Evolutionary conservation across 2,113 vertebrate species (phyloP), one percentile per base, ranked within the genome.

Genomic region (Marmota monax): DNA sequence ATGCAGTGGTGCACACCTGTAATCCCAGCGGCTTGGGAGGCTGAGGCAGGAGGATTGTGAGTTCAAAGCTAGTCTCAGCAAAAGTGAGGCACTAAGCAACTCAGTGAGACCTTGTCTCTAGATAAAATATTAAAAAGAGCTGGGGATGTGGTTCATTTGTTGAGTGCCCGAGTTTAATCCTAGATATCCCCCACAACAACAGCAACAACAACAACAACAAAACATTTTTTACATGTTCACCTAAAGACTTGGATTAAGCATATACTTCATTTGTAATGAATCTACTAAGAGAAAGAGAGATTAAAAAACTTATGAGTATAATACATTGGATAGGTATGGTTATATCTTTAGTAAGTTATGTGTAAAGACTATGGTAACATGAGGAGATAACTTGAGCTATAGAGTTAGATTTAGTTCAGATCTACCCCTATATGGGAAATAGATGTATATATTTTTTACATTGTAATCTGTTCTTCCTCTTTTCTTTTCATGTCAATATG

Each of bases 221-320:
- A 58, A 58, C 56, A 58, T 58, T 58, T 63, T 78, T 58, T 25
- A 90, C 53, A 74, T 23, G 45, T 73, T 94, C 39, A 90, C 16
- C 9, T 58, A 34, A 39, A 79, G 82, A 84, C 53, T 94, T 78
- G 18, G 5, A 39, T 90, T 92, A 63, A 77, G 11, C 8, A 84
- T 70, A 39, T 61, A 65, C 8, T 79, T 29, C 82, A 84, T 93
- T 84, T 95, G 20, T 85, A 85, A 95, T 88, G 84, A 80, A 84
- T 17, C 67, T 77, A 78, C 78, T 84, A 39, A 32, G 42, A 32
- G 13, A 32, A 27, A 77, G 42, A 65, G 14, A 90, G 22, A 89
- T 96, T 80, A 17, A 76, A 23, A 67, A 83, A 76, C 25, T 67
- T 80, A 80, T n/a, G 34, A n/a, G 76, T 95, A 48, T 3, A 25